Conservation (phyloP, 2,888 invertebrate species). For the Dicycla oo region DNA sequence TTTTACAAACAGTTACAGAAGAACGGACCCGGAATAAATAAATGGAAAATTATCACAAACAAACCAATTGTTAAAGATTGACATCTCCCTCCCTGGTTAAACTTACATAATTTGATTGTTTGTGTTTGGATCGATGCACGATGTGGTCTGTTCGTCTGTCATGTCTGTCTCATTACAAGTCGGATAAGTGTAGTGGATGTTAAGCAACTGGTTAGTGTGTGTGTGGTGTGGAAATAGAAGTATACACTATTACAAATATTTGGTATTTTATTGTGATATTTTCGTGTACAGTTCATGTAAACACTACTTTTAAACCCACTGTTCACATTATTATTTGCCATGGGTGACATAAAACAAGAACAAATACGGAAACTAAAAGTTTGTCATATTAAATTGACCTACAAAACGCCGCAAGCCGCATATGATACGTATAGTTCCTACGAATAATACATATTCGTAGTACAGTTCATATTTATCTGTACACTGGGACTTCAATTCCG, state of each 20-base stretch:
- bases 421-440: not conserved
- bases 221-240: no score
- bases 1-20: slow-evolving; percentile 50
- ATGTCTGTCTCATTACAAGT: not conserved
- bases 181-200: not conserved
- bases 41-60: slow-evolving; percentile 34
- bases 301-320: no score
- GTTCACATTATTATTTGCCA: not conserved
- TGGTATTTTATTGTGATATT: no score
- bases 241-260: not conserved
- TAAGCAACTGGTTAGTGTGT: not conserved
- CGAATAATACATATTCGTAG: no score
- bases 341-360: not conserved
- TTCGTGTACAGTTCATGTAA: no score
- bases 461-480: not conserved
- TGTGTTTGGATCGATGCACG: not conserved
- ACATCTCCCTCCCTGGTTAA: no score
- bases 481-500: slow-evolving; percentile 31
- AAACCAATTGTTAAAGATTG: no score
- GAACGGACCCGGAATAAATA: slow-evolving; percentile 35
- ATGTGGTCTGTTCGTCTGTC: not conserved
- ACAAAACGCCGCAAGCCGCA: not conserved
- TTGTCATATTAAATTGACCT: not conserved
- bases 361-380: no score
- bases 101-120: slow-evolving; percentile 18